These are phyloP conservation scores for Ammodytes dubius DNA, from an alignment of 2,113 vertebrate species.

Conservation along the genomic window DNA sequence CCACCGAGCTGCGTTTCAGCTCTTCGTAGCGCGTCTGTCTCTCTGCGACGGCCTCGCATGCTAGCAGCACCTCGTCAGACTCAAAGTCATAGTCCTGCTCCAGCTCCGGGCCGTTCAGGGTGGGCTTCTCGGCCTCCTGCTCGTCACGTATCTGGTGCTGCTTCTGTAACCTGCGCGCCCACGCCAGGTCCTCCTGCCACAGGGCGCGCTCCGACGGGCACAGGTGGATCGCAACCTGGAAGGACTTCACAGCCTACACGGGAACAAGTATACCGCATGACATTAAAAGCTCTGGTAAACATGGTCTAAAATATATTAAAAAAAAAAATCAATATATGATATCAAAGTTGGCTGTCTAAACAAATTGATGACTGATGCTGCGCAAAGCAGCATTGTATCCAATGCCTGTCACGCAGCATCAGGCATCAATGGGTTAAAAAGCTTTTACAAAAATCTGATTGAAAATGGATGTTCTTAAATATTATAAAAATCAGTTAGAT, in stretches of 20 bases:
- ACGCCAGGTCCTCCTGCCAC: constrained; percentile 94
- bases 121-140: constrained; percentile 67
- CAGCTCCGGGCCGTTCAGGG: constrained; percentile 83
- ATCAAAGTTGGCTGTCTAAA: too few species aligned
- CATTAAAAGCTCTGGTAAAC: background rate
- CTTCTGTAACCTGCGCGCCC: constrained; percentile 88
- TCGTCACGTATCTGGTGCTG: constrained; percentile 82
- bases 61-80: constrained; percentile 94
- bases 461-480: too few species aligned
- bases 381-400: too few species aligned
- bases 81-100: constrained; percentile 97
- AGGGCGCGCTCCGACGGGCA: constrained; percentile 89
- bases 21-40: constrained; percentile 86
- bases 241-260: constrained; percentile 91
- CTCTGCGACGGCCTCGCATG: constrained; percentile 93
- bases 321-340: too few species aligned
- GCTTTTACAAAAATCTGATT: too few species aligned
- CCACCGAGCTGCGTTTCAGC: constrained; percentile 81
- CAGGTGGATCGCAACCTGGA: constrained; percentile 93
- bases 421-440: too few species aligned
- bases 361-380: too few species aligned
- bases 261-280: constrained; percentile 25
- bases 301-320: too few species aligned
- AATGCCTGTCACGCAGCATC: too few species aligned
- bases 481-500: too few species aligned